A percentile compares a stretch with the other conserved stretches of the same genome.
Evolutionary conservation across 2,797 vertebrate genomes (phyloP).

Genomic region (Hemibagrus guttatus): DNA sequence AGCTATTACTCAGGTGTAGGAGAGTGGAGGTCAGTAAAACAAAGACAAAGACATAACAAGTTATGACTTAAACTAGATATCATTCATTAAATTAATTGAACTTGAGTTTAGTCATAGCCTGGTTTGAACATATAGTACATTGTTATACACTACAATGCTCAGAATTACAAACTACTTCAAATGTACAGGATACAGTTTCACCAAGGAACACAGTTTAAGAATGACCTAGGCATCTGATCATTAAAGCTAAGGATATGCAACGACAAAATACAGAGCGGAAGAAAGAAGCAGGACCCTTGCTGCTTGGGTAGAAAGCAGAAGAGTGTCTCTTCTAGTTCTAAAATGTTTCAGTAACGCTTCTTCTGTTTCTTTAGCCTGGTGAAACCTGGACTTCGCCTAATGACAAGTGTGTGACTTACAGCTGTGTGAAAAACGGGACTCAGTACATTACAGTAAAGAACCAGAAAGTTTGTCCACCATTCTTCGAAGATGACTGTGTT

Average conservation of each 20-base stretch:
- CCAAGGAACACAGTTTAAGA: not conserved
- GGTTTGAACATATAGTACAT: not conserved
- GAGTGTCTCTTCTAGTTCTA: not conserved
- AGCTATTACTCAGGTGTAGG: too few relatives aligned
- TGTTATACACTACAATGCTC: not conserved
- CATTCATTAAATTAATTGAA: not conserved
- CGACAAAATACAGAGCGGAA: not conserved
- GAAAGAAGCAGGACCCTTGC: not conserved
- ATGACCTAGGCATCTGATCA: too few relatives aligned
- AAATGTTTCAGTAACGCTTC: not conserved
- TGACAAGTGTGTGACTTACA: conserved; percentile 73
- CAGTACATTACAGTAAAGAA: conserved; percentile 68
- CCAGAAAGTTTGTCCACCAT: conserved; percentile 70
- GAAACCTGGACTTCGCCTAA: conserved; percentile 64
- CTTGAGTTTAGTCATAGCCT: not conserved
- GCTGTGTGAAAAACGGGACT: conserved; percentile 64
- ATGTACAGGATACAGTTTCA: too few relatives aligned
- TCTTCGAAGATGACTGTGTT: conserved; percentile 71
- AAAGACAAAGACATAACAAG: too few relatives aligned
- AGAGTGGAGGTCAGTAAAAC: not conserved
- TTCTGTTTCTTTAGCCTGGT: conserved; percentile 68
- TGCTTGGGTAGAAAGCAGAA: not conserved
- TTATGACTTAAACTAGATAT: not conserved
- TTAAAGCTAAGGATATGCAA: too few relatives aligned
- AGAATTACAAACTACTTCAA: too few relatives aligned